Evolutionary conservation across 2,797 vertebrate genomes (phyloP).

Genomic region (Karalla daura): DNA sequence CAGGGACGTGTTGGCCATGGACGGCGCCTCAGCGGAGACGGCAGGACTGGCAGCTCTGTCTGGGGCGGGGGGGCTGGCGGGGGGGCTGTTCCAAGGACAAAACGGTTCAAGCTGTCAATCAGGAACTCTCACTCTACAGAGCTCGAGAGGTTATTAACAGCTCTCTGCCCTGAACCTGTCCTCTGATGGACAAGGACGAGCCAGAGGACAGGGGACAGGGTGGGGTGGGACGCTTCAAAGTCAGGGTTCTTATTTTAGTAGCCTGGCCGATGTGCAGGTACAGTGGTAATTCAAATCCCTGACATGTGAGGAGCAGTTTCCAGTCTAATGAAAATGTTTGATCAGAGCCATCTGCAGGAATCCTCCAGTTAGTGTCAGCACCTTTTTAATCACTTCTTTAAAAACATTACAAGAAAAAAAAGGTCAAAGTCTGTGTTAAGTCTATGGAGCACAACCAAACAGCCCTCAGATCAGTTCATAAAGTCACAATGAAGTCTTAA

Average conservation of each 20-base stretch:
- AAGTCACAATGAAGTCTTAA: too few species aligned
- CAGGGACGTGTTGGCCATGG: conserved; percentile 56
- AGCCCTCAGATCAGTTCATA: too few species aligned
- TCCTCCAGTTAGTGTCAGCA: too few species aligned
- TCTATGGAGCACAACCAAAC: too few species aligned
- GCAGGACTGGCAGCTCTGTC: conserved; percentile 8
- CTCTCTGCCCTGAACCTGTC: not conserved
- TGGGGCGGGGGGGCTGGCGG: not conserved
- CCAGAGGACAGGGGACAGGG: not conserved
- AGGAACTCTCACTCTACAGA: too few species aligned
- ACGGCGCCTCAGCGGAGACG: not conserved
- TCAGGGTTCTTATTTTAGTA: conserved; percentile 1
- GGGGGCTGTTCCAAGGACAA: conserved; percentile 18
- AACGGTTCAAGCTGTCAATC: not conserved
- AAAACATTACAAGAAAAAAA: too few species aligned
- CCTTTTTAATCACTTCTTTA: too few species aligned
- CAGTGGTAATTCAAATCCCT: not conserved
- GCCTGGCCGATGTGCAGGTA: not conserved
- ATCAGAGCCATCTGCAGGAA: too few species aligned
- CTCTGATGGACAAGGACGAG: not conserved
- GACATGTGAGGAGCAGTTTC: too few species aligned
- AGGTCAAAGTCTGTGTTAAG: too few species aligned
- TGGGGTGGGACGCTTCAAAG: not conserved
- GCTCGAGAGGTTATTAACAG: conserved; percentile 8
- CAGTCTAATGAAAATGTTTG: too few species aligned